Evolutionary conservation across 2,113 vertebrate genomes (phyloP).

Genomic region (Halichoerus grypus): DNA sequence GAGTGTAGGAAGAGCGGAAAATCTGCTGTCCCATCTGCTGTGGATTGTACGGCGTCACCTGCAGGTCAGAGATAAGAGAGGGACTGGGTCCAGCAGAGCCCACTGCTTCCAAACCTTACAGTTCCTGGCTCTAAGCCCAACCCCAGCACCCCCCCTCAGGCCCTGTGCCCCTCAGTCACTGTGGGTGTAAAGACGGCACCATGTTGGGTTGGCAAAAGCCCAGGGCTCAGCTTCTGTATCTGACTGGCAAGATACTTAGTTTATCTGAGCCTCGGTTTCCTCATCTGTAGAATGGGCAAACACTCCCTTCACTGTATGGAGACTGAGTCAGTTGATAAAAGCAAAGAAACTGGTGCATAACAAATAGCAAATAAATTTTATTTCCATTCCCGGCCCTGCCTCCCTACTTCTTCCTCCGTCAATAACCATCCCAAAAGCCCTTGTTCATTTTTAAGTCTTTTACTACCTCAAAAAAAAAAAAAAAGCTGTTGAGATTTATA

Average conservation of each 20-base stretch:
- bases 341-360: not conserved
- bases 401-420: not conserved
- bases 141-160: not conserved
- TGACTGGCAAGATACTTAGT: not conserved
- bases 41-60: constrained; percentile 80
- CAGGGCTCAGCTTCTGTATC: not conserved
- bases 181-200: not conserved
- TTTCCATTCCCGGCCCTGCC: not conserved
- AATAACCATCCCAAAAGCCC: not conserved
- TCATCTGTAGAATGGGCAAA: constrained; percentile 10
- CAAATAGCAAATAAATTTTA: not conserved
- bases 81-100: not conserved
- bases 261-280: not conserved
- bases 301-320: too few species aligned
- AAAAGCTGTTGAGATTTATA: not conserved
- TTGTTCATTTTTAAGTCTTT: not conserved
- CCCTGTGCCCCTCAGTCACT: not conserved
- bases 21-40: constrained; percentile 82
- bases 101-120: not conserved
- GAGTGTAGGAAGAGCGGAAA: constrained; percentile 78
- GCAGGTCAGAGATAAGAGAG: constrained; percentile 34
- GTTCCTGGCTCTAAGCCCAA: not conserved
- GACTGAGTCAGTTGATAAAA: not conserved
- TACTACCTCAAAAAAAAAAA: not conserved
- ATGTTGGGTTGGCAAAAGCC: not conserved